A percentile compares a stretch with the other conserved stretches of the same genome.
phyloP scores from a whole-genome alignment of 2,797 vertebrate species.

The Thamnophis elegans region DNA sequence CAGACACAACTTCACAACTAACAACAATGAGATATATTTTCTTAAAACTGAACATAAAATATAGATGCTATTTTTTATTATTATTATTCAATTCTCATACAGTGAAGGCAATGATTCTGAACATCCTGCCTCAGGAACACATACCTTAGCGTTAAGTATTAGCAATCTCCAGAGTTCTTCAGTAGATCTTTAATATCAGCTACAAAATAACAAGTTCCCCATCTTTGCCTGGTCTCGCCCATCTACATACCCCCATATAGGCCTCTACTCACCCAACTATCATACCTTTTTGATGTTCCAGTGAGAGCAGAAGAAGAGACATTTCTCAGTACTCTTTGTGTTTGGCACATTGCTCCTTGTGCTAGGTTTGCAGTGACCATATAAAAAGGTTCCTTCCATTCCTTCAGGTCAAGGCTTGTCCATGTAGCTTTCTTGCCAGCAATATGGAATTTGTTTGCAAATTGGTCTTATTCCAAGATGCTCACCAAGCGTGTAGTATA shows the following conservation, averaged over 20 bases:
- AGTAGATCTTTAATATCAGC: not conserved
- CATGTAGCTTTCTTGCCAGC: not conserved
- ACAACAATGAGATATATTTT: not conserved
- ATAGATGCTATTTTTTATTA: not conserved
- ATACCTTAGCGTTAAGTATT: not conserved
- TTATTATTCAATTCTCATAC: not conserved
- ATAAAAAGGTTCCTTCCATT: not conserved
- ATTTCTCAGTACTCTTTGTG: not conserved
- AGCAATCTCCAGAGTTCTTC: not conserved
- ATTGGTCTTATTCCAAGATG: not conserved
- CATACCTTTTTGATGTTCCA: not conserved
- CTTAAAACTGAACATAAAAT: not conserved
- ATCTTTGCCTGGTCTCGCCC: not conserved
- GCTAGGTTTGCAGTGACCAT: not conserved
- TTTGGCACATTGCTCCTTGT: not conserved
- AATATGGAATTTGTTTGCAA: not conserved
- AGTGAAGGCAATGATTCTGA: not conserved
- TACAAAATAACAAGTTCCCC: not conserved
- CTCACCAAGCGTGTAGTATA: not conserved
- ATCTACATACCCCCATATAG: not conserved
- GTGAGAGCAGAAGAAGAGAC: not conserved
- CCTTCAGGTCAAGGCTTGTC: not conserved
- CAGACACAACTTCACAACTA: too few relatives aligned
- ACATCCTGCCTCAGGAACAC: not conserved
- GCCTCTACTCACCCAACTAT: not conserved